phyloP scores from a whole-genome alignment of 2,797 vertebrate genomes.

The Rhinoraja longicauda region DNA sequence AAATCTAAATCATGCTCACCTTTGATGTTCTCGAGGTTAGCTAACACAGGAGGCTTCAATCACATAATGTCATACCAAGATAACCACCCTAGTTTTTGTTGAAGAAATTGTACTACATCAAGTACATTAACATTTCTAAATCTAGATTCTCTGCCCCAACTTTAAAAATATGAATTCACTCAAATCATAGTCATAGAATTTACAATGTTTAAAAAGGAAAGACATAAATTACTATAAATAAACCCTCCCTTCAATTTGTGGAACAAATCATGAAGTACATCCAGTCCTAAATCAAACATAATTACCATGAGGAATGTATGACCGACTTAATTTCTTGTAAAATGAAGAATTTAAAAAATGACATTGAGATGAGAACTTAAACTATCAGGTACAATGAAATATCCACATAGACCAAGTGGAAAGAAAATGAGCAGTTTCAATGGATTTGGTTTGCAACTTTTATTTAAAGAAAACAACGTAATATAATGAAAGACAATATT shows the following conservation, averaged over 20 bases:
- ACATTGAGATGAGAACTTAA: not conserved
- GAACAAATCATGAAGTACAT: not conserved
- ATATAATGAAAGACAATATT: slow-evolving; percentile 13
- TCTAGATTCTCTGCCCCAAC: not conserved
- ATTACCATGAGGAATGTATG: not conserved
- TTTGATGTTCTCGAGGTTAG: no score
- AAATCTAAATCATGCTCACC: no score
- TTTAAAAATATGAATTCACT: not conserved
- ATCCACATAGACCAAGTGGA: not conserved
- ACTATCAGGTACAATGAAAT: not conserved
- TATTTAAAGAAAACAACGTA: not conserved
- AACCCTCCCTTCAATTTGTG: not conserved
- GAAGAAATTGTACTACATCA: no score
- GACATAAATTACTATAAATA: no score
- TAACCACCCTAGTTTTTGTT: no score
- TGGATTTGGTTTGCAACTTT: not conserved
- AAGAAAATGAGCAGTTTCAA: not conserved
- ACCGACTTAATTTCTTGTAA: not conserved
- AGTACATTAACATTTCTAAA: not conserved
- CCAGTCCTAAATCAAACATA: not conserved
- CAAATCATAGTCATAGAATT: no score
- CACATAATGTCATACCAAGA: no score
- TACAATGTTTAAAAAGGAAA: no score
- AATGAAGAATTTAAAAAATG: not conserved
- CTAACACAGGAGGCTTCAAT: no score